phyloP scores from a whole-genome alignment of 2,888 invertebrate species.

The Trachelus iudaicus region DNA sequence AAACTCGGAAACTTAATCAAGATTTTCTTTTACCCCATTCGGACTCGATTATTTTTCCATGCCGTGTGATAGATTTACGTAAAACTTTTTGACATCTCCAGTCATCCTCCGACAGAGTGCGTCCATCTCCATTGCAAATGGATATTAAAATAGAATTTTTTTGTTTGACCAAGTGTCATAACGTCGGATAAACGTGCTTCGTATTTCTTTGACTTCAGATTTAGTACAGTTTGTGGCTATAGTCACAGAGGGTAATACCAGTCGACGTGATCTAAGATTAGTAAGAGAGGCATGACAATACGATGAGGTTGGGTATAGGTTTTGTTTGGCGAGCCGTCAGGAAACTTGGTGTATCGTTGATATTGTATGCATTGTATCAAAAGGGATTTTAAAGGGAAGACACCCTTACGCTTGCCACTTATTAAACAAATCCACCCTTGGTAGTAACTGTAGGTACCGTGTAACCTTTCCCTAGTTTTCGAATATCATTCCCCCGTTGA shows the following conservation, averaged over 20 bases:
- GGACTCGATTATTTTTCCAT: neutral
- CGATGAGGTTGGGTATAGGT: neutral
- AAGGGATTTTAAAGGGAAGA: slow-evolving; percentile 4
- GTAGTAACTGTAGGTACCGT: neutral
- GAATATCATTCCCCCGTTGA: neutral
- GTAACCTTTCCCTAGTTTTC: neutral
- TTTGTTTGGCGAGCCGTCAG: neutral
- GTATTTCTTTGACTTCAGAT: neutral
- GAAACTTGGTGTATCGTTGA: neutral
- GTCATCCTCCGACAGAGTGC: neutral
- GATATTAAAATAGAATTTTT: neutral
- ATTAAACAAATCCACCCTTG: slow-evolving; percentile 1
- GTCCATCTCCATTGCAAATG: neutral
- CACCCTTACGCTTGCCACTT: slow-evolving; percentile 1
- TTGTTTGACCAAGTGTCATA: neutral
- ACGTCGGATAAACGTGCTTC: neutral
- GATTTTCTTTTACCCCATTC: neutral
- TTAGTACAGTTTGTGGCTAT: neutral
- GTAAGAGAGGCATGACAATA: neutral
- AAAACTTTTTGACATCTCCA: neutral
- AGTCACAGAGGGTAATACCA: neutral
- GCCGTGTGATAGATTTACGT: neutral
- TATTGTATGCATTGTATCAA: neutral
- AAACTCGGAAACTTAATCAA: neutral
- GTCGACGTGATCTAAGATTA: neutral